Evolutionary conservation across 2,113 vertebrate species (phyloP), one percentile per base, ranked within the genome.

Genomic region (Apodemus sylvaticus): DNA sequence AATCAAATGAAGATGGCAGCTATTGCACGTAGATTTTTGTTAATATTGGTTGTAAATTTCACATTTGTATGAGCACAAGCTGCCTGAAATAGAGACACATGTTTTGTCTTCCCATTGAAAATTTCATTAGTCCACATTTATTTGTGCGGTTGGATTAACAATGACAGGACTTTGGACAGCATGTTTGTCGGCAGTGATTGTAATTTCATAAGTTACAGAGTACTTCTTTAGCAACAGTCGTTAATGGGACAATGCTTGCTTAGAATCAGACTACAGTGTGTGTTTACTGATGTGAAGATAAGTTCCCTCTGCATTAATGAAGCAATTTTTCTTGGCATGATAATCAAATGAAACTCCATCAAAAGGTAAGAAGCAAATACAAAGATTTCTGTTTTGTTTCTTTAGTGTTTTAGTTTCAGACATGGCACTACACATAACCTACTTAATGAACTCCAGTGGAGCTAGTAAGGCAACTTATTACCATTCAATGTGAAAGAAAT

Each of bases 1-100:
- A 96, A 97, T 93, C 81, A 95, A 86, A 29, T 70, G 36, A 96
- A 90, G 45, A 92, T 71, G 88, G 73, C 70, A 95, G 83, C 94
- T 92, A 95, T 58, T 98, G 55, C 62, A 92, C 51, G 78, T 68
- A 60, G 96, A 83, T 90, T 89, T 95, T 90, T 64, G 77, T 79
- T 83, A 93, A 86, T 73, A 92, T 51, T 78, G 55, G 53, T 64
- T 85, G 16, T 4, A 90, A 96, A 82, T 89, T 89, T 96, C 36
- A 73, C 55, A 74, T 94, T 94, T 55, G 12, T 29, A 16, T 51
- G 31, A 94, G 42, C 62, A 93, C 51, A 93, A 76, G 14, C 2
- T n/a, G 93, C 42, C 34, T 51, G 82, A 62, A 77, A 53, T 92
- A 66, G 16, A 62, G 29, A 82, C 22, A 86, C 16, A 4, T 20